These are phyloP conservation scores for Scaptomyza pallida DNA, from an alignment of 1,140 invertebrate species.

Conservation along the genomic window DNA sequence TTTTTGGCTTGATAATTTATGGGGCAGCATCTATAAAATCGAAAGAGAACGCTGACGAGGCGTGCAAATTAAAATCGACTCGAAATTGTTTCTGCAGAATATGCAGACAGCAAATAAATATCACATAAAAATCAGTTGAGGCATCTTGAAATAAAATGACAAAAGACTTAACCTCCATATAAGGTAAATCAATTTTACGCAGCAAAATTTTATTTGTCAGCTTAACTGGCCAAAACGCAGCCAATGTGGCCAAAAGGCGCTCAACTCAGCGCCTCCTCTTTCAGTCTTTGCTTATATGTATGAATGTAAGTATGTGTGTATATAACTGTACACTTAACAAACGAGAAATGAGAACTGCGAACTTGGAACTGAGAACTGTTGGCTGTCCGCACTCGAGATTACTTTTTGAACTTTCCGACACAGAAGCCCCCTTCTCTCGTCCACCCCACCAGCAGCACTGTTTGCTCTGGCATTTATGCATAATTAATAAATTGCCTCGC, in stretches of 20 bases:
- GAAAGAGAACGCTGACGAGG: slow-evolving; percentile 14
- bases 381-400: slow-evolving; percentile 68
- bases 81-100: slow-evolving; percentile 37
- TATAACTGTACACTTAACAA: slow-evolving; percentile 61
- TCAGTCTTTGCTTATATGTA: slow-evolving; percentile 1
- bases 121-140: slow-evolving; percentile 20
- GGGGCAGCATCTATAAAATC: slow-evolving; percentile 40
- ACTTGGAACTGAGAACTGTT: slow-evolving; percentile 37
- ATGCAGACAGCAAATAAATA: slow-evolving; percentile 15
- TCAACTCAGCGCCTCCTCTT: slow-evolving; percentile 23
- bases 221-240: slow-evolving; percentile 35
- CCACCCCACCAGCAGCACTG: too few relatives aligned
- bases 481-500: slow-evolving; percentile 79
- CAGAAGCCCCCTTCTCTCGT: background rate
- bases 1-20: slow-evolving; percentile 63
- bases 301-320: slow-evolving; percentile 16
- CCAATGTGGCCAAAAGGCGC: slow-evolving; percentile 36
- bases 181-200: slow-evolving; percentile 64
- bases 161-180: slow-evolving; percentile 58
- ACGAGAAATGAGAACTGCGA: slow-evolving; percentile 30
- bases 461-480: slow-evolving; percentile 72
- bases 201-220: slow-evolving; percentile 66
- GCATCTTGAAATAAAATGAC: slow-evolving; percentile 33
- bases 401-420: slow-evolving; percentile 70
- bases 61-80: slow-evolving; percentile 43